Conservation (phyloP, 2,113 vertebrate species). For the Zosterops borbonicus region DNA sequence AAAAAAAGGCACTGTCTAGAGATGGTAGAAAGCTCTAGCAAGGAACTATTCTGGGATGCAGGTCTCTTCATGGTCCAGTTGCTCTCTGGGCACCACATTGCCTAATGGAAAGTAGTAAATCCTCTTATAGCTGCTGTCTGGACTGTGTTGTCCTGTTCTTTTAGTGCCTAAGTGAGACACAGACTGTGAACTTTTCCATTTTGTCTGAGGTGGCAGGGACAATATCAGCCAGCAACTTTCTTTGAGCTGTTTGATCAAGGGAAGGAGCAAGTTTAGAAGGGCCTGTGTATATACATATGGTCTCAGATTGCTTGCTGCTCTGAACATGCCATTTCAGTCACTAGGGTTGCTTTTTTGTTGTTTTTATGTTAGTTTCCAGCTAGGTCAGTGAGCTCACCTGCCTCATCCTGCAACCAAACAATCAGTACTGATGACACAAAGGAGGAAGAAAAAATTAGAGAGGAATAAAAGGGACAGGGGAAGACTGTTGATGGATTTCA, state of each 20-base stretch:
- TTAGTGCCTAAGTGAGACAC: not conserved
- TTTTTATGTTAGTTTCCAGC: not conserved
- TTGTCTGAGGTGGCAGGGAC: not conserved
- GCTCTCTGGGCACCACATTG: not conserved
- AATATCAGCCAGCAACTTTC: not conserved
- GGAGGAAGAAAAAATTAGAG: not conserved
- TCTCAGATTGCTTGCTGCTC: not conserved
- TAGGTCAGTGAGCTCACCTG: not conserved
- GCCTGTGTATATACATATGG: accelerated
- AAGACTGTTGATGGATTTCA: not conserved
- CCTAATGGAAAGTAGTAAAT: constrained; percentile 15
- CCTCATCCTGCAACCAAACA: not conserved
- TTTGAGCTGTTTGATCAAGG: not conserved
- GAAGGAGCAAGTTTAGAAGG: not conserved
- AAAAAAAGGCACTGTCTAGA: not conserved
- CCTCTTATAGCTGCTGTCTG: constrained; percentile 2
- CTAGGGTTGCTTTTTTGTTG: not conserved
- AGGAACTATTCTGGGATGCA: not conserved
- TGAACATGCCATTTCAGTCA: not conserved
- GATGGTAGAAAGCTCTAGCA: not conserved
- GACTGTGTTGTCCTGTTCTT: not conserved
- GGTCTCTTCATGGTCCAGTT: not conserved
- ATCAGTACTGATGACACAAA: not conserved
- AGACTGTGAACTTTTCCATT: not conserved
- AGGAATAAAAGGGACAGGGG: not conserved